These are phyloP conservation scores for Drosophila differens DNA, from an alignment of 2,888 invertebrate species.

Conservation along the genomic window DNA sequence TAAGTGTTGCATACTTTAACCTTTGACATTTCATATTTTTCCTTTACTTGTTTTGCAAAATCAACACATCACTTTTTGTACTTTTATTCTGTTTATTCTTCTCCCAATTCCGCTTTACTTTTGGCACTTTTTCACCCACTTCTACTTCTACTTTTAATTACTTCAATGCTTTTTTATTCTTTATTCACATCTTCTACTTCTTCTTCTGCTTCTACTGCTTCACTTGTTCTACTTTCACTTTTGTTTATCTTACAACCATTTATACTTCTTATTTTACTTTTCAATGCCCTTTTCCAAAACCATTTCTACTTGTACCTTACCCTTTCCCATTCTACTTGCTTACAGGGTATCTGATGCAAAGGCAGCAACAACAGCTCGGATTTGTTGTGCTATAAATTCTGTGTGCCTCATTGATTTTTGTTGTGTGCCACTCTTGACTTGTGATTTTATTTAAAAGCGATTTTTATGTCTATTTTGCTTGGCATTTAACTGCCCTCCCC, in stretches of 20 bases:
- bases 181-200: not conserved
- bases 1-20: not conserved
- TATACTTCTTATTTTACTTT: not conserved
- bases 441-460: constrained; percentile 61
- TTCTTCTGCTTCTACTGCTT: not conserved
- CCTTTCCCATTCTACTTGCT: too few relatives aligned
- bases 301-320: not conserved
- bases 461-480: constrained; percentile 46
- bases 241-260: not conserved
- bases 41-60: not conserved
- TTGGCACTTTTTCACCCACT: not conserved
- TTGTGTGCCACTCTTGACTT: constrained; percentile 43
- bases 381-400: constrained; percentile 62
- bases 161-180: not conserved
- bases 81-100: not conserved
- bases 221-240: not conserved
- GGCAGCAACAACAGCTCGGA: constrained; percentile 28
- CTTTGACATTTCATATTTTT: not conserved
- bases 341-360: constrained; percentile 16
- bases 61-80: not conserved
- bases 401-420: constrained; percentile 63
- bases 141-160: not conserved
- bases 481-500: constrained; percentile 16
- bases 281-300: not conserved
- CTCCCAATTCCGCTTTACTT: not conserved